Conservation (phyloP, 2,797 vertebrate species). For the Melanogrammus aeglefinus region DNA sequence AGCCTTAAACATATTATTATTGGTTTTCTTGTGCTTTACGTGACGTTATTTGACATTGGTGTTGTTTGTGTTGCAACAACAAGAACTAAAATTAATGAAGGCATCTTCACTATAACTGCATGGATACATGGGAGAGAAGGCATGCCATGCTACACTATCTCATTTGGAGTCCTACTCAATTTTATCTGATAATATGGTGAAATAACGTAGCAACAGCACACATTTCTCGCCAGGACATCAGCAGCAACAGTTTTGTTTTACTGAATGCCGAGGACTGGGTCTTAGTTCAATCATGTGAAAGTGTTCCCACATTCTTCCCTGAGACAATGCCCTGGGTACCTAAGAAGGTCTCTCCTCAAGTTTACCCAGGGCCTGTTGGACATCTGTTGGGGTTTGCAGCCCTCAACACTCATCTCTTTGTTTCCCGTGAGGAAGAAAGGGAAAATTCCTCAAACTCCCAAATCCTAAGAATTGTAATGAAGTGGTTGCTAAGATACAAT, state of each 20-base stretch:
- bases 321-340: not conserved
- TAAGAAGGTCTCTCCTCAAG: conserved; percentile 14
- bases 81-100: too few species aligned
- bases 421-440: conserved; percentile 38
- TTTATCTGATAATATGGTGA: not conserved
- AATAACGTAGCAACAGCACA: not conserved
- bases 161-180: not conserved
- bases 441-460: conserved; percentile 62
- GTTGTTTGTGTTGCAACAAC: not conserved
- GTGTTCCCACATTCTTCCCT: conserved; percentile 19
- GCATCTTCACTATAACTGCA: not conserved
- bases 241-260: not conserved
- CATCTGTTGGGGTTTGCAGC: conserved; percentile 48
- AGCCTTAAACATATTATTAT: too few species aligned
- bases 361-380: conserved; percentile 25
- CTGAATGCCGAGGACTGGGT: not conserved
- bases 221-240: not conserved
- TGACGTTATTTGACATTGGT: not conserved
- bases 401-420: conserved; percentile 62
- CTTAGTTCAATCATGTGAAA: conserved; percentile 5
- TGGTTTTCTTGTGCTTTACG: not conserved
- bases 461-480: conserved; percentile 70
- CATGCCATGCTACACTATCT: not conserved
- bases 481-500: conserved; percentile 72
- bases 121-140: not conserved